Evolutionary conservation across 2,113 vertebrate species (phyloP), one percentile per base, ranked within the genome.

Genomic region (Paralichthys olivaceus): DNA sequence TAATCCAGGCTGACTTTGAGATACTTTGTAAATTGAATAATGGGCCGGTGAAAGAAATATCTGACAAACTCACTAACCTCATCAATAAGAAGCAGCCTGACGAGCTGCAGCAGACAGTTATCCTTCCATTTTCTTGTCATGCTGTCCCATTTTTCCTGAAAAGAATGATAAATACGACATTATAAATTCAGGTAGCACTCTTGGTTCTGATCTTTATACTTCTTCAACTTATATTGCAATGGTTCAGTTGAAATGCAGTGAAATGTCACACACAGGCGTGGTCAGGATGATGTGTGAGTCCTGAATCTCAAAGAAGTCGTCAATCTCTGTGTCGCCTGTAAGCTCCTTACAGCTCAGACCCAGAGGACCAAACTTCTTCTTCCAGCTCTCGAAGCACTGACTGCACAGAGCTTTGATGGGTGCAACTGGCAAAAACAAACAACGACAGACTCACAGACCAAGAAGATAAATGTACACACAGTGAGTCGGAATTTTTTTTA

Each of bases 71-170:
- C 59, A 81, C 79, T 69, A 47, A 90, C 98, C 95, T 99, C 98
- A 90, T 99, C 98, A 49, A 99, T 97, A 49, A 99, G 96, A 84
- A 99, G 96, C 0, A 99, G 94, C 59, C 95, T 94, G 72, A 99
- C 97, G 13, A 98, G 92, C 51, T 97, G 96, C 80, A 99, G 91
- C 85, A 98, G 88, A 84, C 95, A 96, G 83, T 96, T 98, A 81
- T 97, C 96, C 86, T 94, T 97, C 98, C 98, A 99, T 83, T 95
- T 98, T 80, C 98, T 96, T n/a, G 97, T 99, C 97, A 98, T 96
- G 84, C 96, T 98, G 92, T 99, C 98, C 98, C 98, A 99, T 90
- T 99, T 99, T 93, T 99, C 98, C 98, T 99, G 15, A 85, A 54
- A 49, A 65, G 25, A 15, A 85, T 54, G 7, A 71, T n/a, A 67